Evolutionary conservation across 1,140 invertebrate species (phyloP).

Genomic region (Adoxophyes honmai): DNA sequence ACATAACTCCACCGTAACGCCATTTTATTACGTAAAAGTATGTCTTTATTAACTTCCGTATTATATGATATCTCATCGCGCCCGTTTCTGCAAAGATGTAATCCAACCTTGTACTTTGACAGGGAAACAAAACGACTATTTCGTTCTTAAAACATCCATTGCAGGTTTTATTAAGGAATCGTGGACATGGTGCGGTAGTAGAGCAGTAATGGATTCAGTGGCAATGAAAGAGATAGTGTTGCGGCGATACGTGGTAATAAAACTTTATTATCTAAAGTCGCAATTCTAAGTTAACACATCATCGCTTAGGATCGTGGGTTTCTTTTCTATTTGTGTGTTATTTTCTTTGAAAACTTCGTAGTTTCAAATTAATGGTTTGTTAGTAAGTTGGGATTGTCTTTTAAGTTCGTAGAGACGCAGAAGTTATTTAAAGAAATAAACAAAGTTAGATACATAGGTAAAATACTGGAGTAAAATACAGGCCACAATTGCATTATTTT

Average conservation of each 20-base stretch:
- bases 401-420: too few relatives aligned
- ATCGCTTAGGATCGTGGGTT: conserved; percentile 5
- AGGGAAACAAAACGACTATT: not conserved
- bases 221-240: not conserved
- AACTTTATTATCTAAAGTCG: conserved; percentile 20
- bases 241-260: not conserved
- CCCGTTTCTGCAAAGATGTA: conserved; percentile 17
- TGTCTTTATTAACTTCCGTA: conserved; percentile 30
- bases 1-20: conserved; percentile 30
- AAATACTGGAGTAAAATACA: too few relatives aligned
- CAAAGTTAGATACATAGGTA: too few relatives aligned
- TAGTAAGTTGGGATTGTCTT: too few relatives aligned
- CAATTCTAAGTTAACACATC: conserved; percentile 20
- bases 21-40: conserved; percentile 27
- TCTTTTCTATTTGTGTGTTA: conserved; percentile 3
- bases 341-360: not conserved
- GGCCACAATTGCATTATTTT: too few relatives aligned
- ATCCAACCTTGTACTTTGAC: conserved; percentile 1
- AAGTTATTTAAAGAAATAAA: too few relatives aligned
- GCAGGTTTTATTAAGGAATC: not conserved
- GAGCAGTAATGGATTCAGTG: not conserved
- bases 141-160: not conserved
- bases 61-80: conserved; percentile 30
- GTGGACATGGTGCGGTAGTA: not conserved
- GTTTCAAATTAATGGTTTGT: too few relatives aligned